Evolutionary conservation across 1,140 invertebrate species (phyloP), one percentile per base, ranked within the genome.

Genomic region (Lanistes nyassanus): DNA sequence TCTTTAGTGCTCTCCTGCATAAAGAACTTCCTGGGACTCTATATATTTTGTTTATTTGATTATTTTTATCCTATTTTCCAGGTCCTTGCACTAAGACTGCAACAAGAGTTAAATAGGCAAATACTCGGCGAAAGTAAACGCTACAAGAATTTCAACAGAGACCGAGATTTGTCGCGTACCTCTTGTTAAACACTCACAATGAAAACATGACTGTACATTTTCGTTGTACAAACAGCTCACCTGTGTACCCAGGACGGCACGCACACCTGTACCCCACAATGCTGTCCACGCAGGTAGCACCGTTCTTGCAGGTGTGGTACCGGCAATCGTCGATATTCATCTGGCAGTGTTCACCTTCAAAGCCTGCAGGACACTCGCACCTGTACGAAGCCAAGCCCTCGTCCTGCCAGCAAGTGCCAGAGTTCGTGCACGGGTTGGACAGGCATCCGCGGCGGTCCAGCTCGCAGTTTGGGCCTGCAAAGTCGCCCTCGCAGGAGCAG

Each of bases 211-310:
- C n/a, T n/a, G n/a, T n/a, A n/a, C n/a, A n/a, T n/a, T n/a, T n/a
- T n/a, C n/a, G n/a, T n/a, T n/a, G 5, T 2, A 0, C 13, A 60
- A n/a, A 26, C 3, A 3, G 29, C 68, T 71, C 31, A 72, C 70
- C 70, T 42, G 70, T 72, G 55, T 70, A 78, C 5, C 81, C 81
- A 29, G 76, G 76, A 9, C 64, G 65, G 76, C 79, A 83, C 7
- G 53, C 19, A 42, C 81, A 84, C 2, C 16, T 56, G 74, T 77
- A 79, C 0, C 95, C 94, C 87, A 97, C 96, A 81, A 79, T 90
- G 80, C 92, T 91, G 85, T 97, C 95, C 31, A 95, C 91, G 90
- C 97, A 98, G 53, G 93, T 96, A 31, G 94, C 96, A 21, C 80
- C 79, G 29, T 81, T 79, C 29, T 62, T 9, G 71, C 83, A 85